A percentile compares a stretch with the other conserved stretches of the same genome.
Evolutionary conservation across 2,113 vertebrate species (phyloP).

Genomic region (Varanus komodoensis): DNA sequence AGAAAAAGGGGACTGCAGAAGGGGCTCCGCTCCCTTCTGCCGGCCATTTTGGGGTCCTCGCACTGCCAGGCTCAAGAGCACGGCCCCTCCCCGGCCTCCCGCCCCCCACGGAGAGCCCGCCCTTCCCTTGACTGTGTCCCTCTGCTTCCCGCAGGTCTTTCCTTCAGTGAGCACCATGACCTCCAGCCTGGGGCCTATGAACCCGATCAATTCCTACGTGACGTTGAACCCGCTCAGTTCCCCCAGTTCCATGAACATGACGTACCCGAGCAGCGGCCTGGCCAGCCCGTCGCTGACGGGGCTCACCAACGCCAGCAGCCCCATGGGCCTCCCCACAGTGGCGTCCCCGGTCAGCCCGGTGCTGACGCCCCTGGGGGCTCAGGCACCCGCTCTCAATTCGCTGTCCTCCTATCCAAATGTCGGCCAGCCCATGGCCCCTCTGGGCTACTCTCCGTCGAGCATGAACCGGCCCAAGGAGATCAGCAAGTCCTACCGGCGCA

Average conservation of each 20-base stretch:
- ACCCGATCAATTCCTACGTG: constrained; percentile 90
- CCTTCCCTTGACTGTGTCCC: not conserved
- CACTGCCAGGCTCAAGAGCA: too few species aligned
- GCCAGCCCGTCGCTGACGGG: constrained; percentile 74
- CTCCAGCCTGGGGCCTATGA: constrained; percentile 80
- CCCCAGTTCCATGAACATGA: constrained; percentile 81
- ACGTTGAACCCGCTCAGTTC: constrained; percentile 85
- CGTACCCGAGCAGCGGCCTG: constrained; percentile 77
- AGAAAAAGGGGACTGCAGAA: too few species aligned
- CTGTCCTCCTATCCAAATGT: constrained; percentile 84
- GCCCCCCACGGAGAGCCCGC: not conserved
- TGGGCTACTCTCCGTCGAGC: constrained; percentile 70
- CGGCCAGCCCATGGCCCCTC: constrained; percentile 80
- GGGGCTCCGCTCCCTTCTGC: too few species aligned
- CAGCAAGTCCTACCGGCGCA: constrained; percentile 86
- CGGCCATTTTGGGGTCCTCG: too few species aligned
- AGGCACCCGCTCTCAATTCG: constrained; percentile 75
- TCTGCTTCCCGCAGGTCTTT: constrained; percentile 81
- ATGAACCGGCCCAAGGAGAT: constrained; percentile 84
- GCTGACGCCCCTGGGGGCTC: constrained; percentile 78
- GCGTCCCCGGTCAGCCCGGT: constrained; percentile 79
- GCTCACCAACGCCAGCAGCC: constrained; percentile 76
- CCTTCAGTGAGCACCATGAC: constrained; percentile 84
- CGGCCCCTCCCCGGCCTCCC: too few species aligned
- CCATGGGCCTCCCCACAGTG: constrained; percentile 79